Evolutionary conservation across 1,140 invertebrate species (phyloP).

Genomic region (Andricus grossulariae): DNA sequence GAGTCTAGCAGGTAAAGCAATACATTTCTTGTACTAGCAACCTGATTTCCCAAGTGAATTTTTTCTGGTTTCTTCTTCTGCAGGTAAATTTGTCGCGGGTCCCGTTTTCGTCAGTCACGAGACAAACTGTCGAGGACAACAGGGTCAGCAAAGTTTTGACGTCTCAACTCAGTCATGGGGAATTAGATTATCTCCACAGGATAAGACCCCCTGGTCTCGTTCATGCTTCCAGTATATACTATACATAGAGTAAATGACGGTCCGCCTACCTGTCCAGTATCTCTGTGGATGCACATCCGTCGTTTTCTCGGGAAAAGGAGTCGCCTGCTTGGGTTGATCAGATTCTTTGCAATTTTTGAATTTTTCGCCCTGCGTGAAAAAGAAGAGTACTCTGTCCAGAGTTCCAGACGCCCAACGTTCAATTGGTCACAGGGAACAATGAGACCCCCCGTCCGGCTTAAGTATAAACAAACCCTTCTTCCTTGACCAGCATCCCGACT

Average conservation of each 20-base stretch:
- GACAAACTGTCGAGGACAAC: conserved; percentile 55
- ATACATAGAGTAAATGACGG: conserved; percentile 29
- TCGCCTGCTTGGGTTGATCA: conserved; percentile 23
- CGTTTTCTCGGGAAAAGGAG: conserved; percentile 24
- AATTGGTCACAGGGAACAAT: conserved; percentile 69
- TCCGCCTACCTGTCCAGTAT: conserved; percentile 45
- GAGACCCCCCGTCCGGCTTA: conserved; percentile 48
- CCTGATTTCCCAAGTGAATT: background rate
- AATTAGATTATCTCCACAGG: conserved; percentile 67
- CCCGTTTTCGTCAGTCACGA: conserved; percentile 36
- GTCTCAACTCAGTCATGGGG: conserved; percentile 69
- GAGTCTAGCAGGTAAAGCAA: too few species aligned
- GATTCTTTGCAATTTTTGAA: conserved; percentile 15
- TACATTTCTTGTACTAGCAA: too few species aligned
- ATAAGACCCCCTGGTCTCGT: conserved; percentile 52
- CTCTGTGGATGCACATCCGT: conserved; percentile 1
- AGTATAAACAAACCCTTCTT: conserved; percentile 67
- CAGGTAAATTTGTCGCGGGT: conserved; percentile 28
- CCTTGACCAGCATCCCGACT: conserved; percentile 34
- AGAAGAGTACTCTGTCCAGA: conserved; percentile 43
- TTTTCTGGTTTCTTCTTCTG: background rate
- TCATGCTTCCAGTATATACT: conserved; percentile 35
- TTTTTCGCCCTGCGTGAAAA: conserved; percentile 50
- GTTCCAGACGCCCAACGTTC: conserved; percentile 47
- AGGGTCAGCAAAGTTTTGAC: conserved; percentile 59